These are phyloP conservation scores for Bufo bufo DNA, from an alignment of 2,113 vertebrate genomes.

Conservation along the genomic window DNA sequence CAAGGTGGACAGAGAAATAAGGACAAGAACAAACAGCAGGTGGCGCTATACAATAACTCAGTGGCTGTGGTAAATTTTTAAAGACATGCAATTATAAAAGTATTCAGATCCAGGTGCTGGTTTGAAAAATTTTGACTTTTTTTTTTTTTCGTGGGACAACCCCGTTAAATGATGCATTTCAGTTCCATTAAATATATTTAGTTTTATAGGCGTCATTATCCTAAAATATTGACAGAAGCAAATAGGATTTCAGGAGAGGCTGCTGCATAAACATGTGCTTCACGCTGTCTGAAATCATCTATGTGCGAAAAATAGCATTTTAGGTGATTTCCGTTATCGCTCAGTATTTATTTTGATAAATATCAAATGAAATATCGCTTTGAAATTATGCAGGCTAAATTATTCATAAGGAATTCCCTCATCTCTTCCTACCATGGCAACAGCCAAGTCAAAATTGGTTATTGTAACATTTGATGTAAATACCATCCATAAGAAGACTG, in stretches of 20 bases:
- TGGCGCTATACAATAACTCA: too few species aligned
- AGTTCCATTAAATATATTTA: neutral
- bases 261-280: neutral
- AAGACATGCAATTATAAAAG: too few species aligned
- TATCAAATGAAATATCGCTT: slow-evolving; percentile 34
- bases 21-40: too few species aligned
- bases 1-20: too few species aligned
- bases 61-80: too few species aligned
- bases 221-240: neutral
- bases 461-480: slow-evolving; percentile 40
- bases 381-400: slow-evolving; percentile 42
- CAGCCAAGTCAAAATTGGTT: slow-evolving; percentile 38
- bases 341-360: slow-evolving; percentile 41
- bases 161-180: too few species aligned
- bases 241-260: neutral
- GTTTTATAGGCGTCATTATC: neutral
- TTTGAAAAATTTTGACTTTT: too few species aligned
- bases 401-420: slow-evolving; percentile 41
- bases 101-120: too few species aligned
- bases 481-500: slow-evolving; percentile 21
- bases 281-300: neutral
- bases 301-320: neutral
- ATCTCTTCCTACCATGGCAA: slow-evolving; percentile 32
- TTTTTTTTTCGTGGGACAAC: too few species aligned
- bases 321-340: slow-evolving; percentile 14